Evolutionary conservation across 1,140 invertebrate species (phyloP).

Genomic region (Caerostris darwini): DNA sequence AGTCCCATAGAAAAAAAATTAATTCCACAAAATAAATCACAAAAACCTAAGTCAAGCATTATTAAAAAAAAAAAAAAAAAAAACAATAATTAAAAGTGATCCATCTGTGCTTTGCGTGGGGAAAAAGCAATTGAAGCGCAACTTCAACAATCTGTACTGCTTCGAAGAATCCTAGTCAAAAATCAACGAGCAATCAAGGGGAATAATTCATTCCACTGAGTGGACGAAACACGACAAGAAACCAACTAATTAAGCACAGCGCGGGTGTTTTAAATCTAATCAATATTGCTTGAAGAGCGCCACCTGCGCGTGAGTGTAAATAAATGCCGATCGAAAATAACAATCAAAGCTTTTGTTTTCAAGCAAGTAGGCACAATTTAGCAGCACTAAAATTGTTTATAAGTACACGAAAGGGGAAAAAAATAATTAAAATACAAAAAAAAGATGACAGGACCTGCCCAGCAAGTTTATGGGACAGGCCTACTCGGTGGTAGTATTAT

Average conservation of each 20-base stretch:
- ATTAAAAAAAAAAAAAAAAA: background rate
- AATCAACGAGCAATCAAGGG: background rate
- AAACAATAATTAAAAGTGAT: background rate
- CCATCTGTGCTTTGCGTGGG: background rate
- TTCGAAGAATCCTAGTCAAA: background rate
- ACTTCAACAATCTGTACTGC: background rate
- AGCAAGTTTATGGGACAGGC: too few species aligned
- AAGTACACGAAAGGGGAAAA: too few species aligned
- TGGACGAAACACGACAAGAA: background rate
- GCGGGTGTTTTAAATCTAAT: slow-evolving; percentile 56
- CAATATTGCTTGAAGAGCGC: slow-evolving; percentile 32
- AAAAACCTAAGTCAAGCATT: too few species aligned
- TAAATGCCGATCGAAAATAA: background rate
- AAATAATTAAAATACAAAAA: too few species aligned
- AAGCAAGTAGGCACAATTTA: too few species aligned
- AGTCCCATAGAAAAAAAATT: too few species aligned
- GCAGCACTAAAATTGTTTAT: too few species aligned
- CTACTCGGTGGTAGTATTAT: too few species aligned
- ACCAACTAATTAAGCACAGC: slow-evolving; percentile 17
- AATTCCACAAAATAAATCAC: too few species aligned
- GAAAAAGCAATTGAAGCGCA: background rate
- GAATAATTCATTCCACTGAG: background rate
- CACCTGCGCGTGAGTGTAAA: slow-evolving; percentile 32
- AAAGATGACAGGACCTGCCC: too few species aligned
- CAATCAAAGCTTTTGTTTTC: background rate